Base-by-base conservation (phyloP, 1,140 invertebrate genomes). In the Phymastichus coffea region DNA sequence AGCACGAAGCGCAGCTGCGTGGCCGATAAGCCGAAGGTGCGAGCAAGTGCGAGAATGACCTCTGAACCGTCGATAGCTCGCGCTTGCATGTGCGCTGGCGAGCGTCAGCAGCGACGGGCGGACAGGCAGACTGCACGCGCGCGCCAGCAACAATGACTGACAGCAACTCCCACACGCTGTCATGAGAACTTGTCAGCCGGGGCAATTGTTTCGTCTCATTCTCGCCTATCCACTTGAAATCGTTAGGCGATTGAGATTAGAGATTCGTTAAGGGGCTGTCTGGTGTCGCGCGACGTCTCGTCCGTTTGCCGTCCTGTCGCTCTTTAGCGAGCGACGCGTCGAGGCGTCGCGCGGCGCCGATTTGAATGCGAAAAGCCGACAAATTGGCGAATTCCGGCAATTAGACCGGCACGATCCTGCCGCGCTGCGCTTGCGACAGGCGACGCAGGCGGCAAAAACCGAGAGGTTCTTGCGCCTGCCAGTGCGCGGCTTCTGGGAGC, bases 121-220 rank as follows among this genome's bases (percentile, higher is more conserved):
- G 30, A 37, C 30, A n/a, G 38, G 15, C 19, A 35, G 51, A 37
- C 19, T 30, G 30, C 8, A 48, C 57, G 51, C 52, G 37, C 20
- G 37, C 44, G 61, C 46, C 61, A 55, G 59, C 73, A 79, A 76
- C 70, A 75, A 74, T 78, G 78, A 79, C 63, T 80, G 78, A 78
- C 76, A 78, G 74, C 63, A 67, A 74, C 77, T 78, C 77, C 76
- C 75, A 80, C 77, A 71, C 68, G 71, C 70, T 79, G 76, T 78
- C 76, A 78, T 66, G 68, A 66, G 68, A 72, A 70, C 68, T 73
- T 63, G 71, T 71, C 69, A 67, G 58, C 52, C 57, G n/a, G n/a
- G 61, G 52, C 54, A 61, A 56, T 62, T 62, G 60, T 57, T 62
- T 62, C 60, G 48, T 62, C 60, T 62, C 47, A 43, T 62, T 62